Evolutionary conservation across 2,888 invertebrate genomes (phyloP).

Genomic region (Allygus modestus): DNA sequence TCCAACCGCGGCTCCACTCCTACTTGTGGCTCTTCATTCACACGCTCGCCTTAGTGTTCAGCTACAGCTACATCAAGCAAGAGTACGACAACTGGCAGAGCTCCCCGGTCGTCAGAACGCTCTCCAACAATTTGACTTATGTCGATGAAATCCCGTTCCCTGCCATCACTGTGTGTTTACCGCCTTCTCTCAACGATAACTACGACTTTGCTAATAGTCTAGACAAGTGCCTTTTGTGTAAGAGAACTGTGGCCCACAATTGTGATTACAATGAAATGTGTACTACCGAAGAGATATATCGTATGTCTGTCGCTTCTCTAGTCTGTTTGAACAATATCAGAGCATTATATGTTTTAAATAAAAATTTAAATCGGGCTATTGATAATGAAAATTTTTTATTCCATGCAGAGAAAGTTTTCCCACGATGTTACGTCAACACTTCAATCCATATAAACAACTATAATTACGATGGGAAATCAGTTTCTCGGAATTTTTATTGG

Average conservation of each 20-base stretch:
- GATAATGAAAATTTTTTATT: too few species aligned
- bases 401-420: too few species aligned
- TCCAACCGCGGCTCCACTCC: not conserved
- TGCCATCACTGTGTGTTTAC: not conserved
- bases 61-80: not conserved
- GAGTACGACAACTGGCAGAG: not conserved
- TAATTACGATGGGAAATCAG: too few species aligned
- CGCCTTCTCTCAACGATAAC: not conserved
- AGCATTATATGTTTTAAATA: too few species aligned
- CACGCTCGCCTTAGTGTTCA: not conserved
- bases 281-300: not conserved
- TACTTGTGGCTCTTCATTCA: not conserved
- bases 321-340: too few species aligned
- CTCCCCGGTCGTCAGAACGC: not conserved
- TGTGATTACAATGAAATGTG: not conserved
- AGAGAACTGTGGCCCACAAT: not conserved
- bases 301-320: too few species aligned
- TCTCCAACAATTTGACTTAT: too few species aligned
- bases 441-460: too few species aligned
- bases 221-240: not conserved
- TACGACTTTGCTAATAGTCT: not conserved
- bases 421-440: too few species aligned
- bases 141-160: too few species aligned
- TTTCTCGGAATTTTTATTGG: too few species aligned
- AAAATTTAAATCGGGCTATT: too few species aligned